A percentile compares a stretch with the other conserved stretches of the same genome.
phyloP scores from a whole-genome alignment of 1,140 invertebrate species.

The Sesamia nonagrioides region DNA sequence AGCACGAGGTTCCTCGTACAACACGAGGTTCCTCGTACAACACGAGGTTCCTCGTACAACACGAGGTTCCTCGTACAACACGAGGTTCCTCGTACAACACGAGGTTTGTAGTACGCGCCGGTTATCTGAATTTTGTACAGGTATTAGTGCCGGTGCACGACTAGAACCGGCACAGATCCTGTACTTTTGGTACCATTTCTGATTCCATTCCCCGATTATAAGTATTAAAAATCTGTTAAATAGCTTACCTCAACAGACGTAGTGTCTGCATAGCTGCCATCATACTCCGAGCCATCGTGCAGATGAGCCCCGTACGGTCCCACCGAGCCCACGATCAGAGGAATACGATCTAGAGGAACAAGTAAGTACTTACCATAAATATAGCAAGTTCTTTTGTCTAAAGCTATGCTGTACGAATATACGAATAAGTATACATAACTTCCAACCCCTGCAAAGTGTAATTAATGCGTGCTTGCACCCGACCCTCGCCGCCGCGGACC shows the following conservation, averaged over 20 bases:
- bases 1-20: too few species aligned
- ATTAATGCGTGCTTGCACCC: conserved; percentile 82
- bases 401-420: conserved; percentile 30
- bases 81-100: too few species aligned
- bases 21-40: too few species aligned
- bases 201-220: too few species aligned
- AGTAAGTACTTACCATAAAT: conserved; percentile 1
- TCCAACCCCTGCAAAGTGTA: conserved; percentile 74
- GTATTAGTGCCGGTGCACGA: too few species aligned
- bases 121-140: too few species aligned
- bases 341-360: conserved; percentile 75
- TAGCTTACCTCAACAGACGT: conserved; percentile 88
- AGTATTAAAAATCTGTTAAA: neutral
- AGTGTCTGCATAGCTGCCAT: conserved; percentile 92
- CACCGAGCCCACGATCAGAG: conserved; percentile 93
- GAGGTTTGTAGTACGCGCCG: too few species aligned
- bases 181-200: too few species aligned
- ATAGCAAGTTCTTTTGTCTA: conserved; percentile 11
- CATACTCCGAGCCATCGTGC: conserved; percentile 96
- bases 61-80: too few species aligned
- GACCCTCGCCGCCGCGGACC: conserved; percentile 65
- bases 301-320: conserved; percentile 96
- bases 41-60: too few species aligned
- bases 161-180: too few species aligned
- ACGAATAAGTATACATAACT: conserved; percentile 64